Percentiles rank a stretch among this genome's conserved stretches.
phyloP scores from a whole-genome alignment of 2,113 vertebrate species.

The Amphiprion percula region DNA sequence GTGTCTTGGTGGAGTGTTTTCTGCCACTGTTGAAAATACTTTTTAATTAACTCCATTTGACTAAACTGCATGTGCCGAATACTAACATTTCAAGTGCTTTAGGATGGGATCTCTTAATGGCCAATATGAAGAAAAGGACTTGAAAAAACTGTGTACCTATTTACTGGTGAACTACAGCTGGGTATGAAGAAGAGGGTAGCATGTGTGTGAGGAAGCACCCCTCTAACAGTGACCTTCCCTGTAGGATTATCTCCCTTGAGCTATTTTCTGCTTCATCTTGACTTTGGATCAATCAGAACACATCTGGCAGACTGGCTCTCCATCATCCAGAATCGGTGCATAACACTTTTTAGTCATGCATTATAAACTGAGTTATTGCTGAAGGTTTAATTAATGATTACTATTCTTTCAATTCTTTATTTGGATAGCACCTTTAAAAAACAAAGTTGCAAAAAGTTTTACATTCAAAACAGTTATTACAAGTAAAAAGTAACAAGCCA shows the following conservation, averaged over 20 bases:
- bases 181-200: conserved; percentile 4
- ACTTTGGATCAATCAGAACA: conserved; percentile 21
- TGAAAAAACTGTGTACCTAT: not conserved
- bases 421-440: too few species aligned
- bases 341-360: not conserved
- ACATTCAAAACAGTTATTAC: too few species aligned
- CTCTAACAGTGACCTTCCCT: conserved; percentile 30
- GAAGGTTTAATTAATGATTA: too few species aligned
- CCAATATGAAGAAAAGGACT: not conserved
- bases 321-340: conserved; percentile 1
- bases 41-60: not conserved
- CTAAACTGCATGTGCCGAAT: not conserved
- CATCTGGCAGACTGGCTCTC: not conserved
- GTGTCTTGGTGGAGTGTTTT: conserved; percentile 18
- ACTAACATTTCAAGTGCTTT: not conserved
- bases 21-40: not conserved
- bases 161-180: conserved; percentile 5
- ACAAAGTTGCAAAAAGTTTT: too few species aligned
- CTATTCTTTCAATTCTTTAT: too few species aligned
- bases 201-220: conserved; percentile 18
- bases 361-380: too few species aligned
- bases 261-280: conserved; percentile 27
- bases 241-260: conserved; percentile 27
- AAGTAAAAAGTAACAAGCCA: too few species aligned
- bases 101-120: not conserved